phyloP scores from a whole-genome alignment of 2,888 invertebrate genomes.

The Philaethria dido region DNA sequence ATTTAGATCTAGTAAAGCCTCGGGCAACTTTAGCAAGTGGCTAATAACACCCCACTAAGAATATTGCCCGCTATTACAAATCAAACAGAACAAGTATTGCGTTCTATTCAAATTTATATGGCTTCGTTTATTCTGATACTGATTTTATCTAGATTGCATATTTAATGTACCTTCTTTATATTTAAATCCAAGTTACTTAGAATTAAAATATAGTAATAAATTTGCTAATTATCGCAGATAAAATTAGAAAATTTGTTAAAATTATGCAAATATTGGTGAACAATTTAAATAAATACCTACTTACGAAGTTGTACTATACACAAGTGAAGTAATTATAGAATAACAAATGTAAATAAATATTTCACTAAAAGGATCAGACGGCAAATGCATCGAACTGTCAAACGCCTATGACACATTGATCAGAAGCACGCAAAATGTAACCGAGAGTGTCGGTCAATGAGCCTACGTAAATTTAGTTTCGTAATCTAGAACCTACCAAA shows the following conservation, averaged over 20 bases:
- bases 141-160: constrained; percentile 37
- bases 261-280: too few species aligned
- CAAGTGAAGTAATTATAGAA: constrained; percentile 12
- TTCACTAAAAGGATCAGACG: constrained; percentile 29
- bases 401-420: constrained; percentile 40
- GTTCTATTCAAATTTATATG: constrained; percentile 61
- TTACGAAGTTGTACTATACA: not conserved
- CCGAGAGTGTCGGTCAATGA: constrained; percentile 9
- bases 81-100: constrained; percentile 69
- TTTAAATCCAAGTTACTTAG: not conserved
- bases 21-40: constrained; percentile 64
- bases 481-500: not conserved
- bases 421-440: constrained; percentile 38
- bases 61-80: constrained; percentile 76
- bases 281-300: too few species aligned
- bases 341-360: constrained; percentile 8
- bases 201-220: not conserved
- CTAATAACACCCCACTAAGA: constrained; percentile 76
- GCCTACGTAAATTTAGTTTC: not conserved
- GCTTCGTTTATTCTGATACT: constrained; percentile 37
- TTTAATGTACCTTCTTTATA: constrained; percentile 29
- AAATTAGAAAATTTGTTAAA: too few species aligned
- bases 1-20: constrained; percentile 73
- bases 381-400: constrained; percentile 39
- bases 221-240: too few species aligned